These are phyloP conservation scores for Puffinus mauretanicus DNA, from an alignment of 2,113 vertebrate genomes.

Conservation along the genomic window DNA sequence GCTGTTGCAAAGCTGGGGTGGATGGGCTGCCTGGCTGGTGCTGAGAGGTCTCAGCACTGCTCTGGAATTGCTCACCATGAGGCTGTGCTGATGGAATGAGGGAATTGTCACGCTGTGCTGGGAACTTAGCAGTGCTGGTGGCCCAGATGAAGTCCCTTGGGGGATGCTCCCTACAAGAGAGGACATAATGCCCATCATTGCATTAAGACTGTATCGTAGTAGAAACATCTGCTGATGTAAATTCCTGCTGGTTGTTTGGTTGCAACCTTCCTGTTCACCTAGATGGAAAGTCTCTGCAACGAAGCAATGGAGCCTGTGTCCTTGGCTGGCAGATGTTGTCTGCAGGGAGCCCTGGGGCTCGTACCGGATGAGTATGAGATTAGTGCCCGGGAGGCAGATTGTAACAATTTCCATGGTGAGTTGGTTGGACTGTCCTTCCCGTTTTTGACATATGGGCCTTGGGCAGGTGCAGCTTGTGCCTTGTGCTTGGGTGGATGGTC, in stretches of 20 bases:
- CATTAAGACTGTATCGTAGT: not conserved
- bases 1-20: not conserved
- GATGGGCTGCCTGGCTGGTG: not conserved
- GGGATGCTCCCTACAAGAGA: fast-evolving
- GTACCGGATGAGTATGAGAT: fast-evolving
- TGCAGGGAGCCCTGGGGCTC: not conserved
- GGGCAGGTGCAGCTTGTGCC: not conserved
- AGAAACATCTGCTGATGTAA: not conserved
- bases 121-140: not conserved
- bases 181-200: fast-evolving
- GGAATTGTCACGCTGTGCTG: not conserved
- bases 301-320: not conserved
- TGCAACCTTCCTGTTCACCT: not conserved
- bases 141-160: not conserved
- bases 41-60: not conserved
- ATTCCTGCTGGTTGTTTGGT: not conserved
- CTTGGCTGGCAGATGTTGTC: not conserved
- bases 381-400: not conserved
- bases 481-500: not conserved
- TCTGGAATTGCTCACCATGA: not conserved
- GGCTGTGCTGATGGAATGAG: not conserved
- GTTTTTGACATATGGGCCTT: not conserved
- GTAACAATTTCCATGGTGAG: not conserved
- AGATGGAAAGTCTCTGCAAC: not conserved
- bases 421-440: not conserved